Conservation (phyloP, 2,797 vertebrate species). For the Parauchenoglanis punctatus region DNA sequence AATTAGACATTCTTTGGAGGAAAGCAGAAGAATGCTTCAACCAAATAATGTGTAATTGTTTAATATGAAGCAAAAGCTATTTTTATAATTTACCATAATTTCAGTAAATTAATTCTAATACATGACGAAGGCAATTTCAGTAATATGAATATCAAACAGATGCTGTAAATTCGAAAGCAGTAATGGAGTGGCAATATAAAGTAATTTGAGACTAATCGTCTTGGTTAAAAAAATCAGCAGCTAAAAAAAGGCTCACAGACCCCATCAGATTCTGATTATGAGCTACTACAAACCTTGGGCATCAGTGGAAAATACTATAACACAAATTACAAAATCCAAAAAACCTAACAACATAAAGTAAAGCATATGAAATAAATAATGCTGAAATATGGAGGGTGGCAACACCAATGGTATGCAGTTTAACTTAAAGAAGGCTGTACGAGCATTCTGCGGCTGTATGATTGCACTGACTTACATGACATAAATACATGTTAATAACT, state of each 20-base stretch:
- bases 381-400: background rate
- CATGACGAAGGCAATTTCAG: background rate
- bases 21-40: background rate
- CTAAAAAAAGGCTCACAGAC: background rate
- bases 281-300: background rate
- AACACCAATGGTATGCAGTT: background rate
- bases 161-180: background rate
- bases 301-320: background rate
- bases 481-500: background rate
- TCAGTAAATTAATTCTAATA: background rate
- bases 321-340: background rate
- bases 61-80: background rate
- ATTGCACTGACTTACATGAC: background rate
- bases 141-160: background rate
- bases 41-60: background rate
- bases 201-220: background rate
- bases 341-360: background rate
- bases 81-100: background rate
- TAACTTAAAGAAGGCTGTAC: background rate
- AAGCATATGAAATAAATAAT: constrained; percentile 19
- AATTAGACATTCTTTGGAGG: background rate
- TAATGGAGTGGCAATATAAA: background rate
- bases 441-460: background rate
- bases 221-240: background rate
- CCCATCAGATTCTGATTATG: background rate